These are phyloP conservation scores for Probaryconus sp. DNA, from an alignment of 1,140 invertebrate species.

Conservation along the genomic window DNA sequence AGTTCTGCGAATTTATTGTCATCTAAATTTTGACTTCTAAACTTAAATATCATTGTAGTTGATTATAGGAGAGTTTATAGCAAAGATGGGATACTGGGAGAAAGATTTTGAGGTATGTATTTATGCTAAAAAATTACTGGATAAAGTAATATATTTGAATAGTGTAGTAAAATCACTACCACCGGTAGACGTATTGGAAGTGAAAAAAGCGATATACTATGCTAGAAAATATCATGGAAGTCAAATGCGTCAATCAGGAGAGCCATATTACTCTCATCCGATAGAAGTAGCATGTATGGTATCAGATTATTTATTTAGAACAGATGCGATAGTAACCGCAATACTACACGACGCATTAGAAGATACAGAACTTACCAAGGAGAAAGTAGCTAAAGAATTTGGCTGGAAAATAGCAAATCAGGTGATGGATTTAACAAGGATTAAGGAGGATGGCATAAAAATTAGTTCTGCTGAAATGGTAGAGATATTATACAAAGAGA, in stretches of 20 bases:
- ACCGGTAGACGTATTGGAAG: neutral
- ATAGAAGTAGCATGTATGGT: no score
- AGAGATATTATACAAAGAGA: no score
- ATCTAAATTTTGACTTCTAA: no score
- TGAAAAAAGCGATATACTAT: no score
- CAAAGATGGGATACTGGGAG: no score
- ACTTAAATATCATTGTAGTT: no score
- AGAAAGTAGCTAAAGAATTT: neutral
- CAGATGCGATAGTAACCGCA: neutral
- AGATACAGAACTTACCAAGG: neutral
- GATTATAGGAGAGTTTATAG: no score
- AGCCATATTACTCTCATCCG: constrained; percentile 6
- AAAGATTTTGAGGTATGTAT: constrained; percentile 9
- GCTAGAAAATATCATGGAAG: no score
- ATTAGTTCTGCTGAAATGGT: neutral
- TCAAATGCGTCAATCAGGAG: constrained; percentile 8
- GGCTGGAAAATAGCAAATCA: constrained; percentile 4
- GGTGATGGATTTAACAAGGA: neutral
- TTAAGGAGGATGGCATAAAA: neutral
- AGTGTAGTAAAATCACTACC: neutral
- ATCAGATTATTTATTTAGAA: no score
- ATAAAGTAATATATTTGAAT: constrained; percentile 4
- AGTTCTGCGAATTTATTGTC: no score
- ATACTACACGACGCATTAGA: constrained; percentile 16
- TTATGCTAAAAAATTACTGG: constrained; percentile 8